Conservation (phyloP, 2,888 invertebrate species). For the Tipula confusa region DNA sequence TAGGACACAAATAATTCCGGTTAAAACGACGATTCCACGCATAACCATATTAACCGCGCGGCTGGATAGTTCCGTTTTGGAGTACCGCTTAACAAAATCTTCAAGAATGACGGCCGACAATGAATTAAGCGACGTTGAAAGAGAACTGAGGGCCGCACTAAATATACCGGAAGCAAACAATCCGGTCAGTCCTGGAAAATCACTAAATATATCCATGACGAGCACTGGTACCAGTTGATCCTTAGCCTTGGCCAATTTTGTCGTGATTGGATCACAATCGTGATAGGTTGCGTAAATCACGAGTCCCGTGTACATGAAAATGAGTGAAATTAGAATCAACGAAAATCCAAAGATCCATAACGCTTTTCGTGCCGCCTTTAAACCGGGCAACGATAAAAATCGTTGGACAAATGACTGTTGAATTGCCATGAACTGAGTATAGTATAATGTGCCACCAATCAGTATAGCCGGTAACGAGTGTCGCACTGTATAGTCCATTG, state of each 20-base stretch:
- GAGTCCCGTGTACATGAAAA: conserved; percentile 56
- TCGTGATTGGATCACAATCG: conserved; percentile 73
- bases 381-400: conserved; percentile 68
- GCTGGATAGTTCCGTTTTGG: conserved; percentile 56
- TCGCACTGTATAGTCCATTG: conserved; percentile 65
- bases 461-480: conserved; percentile 72
- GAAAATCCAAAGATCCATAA: conserved; percentile 59
- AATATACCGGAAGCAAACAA: conserved; percentile 84
- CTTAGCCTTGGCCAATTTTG: conserved; percentile 67
- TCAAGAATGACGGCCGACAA: conserved; percentile 76
- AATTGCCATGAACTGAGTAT: conserved; percentile 69
- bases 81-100: conserved; percentile 68
- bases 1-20: conserved; percentile 62
- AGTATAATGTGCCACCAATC: conserved; percentile 71
- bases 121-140: conserved; percentile 76
- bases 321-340: conserved; percentile 49
- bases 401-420: conserved; percentile 85
- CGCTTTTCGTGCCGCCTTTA: conserved; percentile 65
- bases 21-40: conserved; percentile 60
- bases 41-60: conserved; percentile 60
- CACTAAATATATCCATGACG: conserved; percentile 77
- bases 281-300: conserved; percentile 69
- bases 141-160: conserved; percentile 80
- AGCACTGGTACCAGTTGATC: conserved; percentile 79
- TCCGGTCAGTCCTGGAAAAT: conserved; percentile 76